Evolutionary conservation across 2,888 invertebrate genomes (phyloP), one percentile per base, ranked within the genome.

Genomic region (Dichetophora obliterata): DNA sequence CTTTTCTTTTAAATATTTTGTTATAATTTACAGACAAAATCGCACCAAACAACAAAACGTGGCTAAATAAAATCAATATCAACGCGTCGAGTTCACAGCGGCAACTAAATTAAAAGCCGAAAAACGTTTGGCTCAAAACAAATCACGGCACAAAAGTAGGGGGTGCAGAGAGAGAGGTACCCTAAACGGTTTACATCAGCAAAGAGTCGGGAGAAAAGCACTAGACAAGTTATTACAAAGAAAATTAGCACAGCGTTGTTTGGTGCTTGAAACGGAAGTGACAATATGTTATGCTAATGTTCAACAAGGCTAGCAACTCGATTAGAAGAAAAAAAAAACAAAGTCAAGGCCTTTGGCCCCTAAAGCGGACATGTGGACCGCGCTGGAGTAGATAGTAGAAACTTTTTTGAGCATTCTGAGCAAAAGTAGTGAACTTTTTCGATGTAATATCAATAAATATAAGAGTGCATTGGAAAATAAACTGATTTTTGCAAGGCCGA

Each of bases 201-300:
- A 54, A 70, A 54, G 37, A 16, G 8, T 11, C 8, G 14, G 54
- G 34, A n/a, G 31, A 70, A 50, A 54, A 57, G 2, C n/a, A 54
- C 31, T 57, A 70, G 11, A 65, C 8, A n/a, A 65, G 11, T 61
- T 27, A 61, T 27, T 27, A 61, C 16, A 61, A 31, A 9, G 1
- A 22, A 61, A 61, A 8, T 27, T 14, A 14, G 5, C 19, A 34
- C 27, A n/a, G 63, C 2, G 34, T n/a, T 9, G 31, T 11, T 31
- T 22, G 6, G 52, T 34, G 54, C 24, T 8, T 54, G 8, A 34
- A 68, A 24, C 66, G 48, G 63, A 65, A 65, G 24, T 54, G 31
- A 54, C n/a, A 3, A 34, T 52, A 54, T 34, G n/a, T 54, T 70
- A 70, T 57, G 70, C 54, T 31, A 54, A 54, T 70, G 27, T 27